A percentile compares a stretch with the other conserved stretches of the same genome.
Evolutionary conservation across 2,113 vertebrate species (phyloP).

Genomic region (Dasyurus viverrinus): DNA sequence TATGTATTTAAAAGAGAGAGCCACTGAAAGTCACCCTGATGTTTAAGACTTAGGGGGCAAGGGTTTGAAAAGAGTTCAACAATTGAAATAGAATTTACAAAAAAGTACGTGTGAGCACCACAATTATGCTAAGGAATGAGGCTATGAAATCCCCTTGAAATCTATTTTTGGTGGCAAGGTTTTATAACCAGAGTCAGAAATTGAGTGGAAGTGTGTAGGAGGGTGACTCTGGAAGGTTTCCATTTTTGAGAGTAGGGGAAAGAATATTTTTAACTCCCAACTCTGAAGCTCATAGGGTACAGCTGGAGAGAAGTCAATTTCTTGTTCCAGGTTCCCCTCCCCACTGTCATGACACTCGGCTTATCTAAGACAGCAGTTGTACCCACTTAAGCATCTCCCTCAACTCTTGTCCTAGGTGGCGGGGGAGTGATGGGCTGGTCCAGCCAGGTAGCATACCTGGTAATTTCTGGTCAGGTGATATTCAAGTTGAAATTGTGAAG

Average conservation of each 20-base stretch:
- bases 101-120: slow-evolving; percentile 58
- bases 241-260: slow-evolving; percentile 47
- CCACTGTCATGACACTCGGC: slow-evolving; percentile 28
- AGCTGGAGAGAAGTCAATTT: slow-evolving; percentile 54
- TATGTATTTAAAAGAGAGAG: not conserved
- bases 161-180: slow-evolving; percentile 70
- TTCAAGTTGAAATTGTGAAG: slow-evolving; percentile 29
- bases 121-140: slow-evolving; percentile 60
- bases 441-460: slow-evolving; percentile 26
- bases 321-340: slow-evolving; percentile 57
- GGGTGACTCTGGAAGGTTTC: slow-evolving; percentile 73
- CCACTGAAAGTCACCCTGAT: not conserved
- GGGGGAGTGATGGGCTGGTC: not conserved
- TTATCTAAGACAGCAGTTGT: slow-evolving; percentile 53
- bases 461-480: not conserved
- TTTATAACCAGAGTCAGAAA: slow-evolving; percentile 73
- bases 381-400: slow-evolving; percentile 23
- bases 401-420: not conserved
- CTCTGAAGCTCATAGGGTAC: slow-evolving; percentile 36
- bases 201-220: slow-evolving; percentile 61
- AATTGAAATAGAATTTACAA: slow-evolving; percentile 59
- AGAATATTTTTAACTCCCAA: slow-evolving; percentile 68
- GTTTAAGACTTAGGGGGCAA: slow-evolving; percentile 39
- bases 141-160: slow-evolving; percentile 71
- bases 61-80: slow-evolving; percentile 64